Base-by-base conservation (phyloP, 2,113 vertebrate genomes). In the Neopipo cinnamomea region DNA sequence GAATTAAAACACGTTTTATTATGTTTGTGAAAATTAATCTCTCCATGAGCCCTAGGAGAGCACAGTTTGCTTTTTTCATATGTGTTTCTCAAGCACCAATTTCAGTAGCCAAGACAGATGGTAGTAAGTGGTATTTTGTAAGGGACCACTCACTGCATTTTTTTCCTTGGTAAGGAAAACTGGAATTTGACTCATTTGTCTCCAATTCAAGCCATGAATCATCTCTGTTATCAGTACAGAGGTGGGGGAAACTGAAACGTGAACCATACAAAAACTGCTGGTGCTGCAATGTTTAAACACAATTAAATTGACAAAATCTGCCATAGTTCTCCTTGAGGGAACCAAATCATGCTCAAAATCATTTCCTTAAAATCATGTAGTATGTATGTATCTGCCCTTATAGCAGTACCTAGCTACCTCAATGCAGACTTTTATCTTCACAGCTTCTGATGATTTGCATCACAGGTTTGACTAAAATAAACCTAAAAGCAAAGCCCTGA, bases 11-110 rank as follows among this genome's bases (percentile, higher is more conserved):
- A 67, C 15, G 50, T 44, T 77, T 93, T 52, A 49, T 84, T 76
- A 74, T 58, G 16, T 39, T 73, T 46, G 53, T 44, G 50, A 82
- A 93, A 96, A 96, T 91, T 85, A 76, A 94, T 63, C 27, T 71
- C 61, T 89, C 91, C 46, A 49, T 2, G 3, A 92, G 65, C n/a
- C 47, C 21, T 67, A 81, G 88, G 47, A 85, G 42, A 80, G 52
- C 42, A 87, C 14, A 66, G 35, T 65, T 86, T 74, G 46, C 41
- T 92, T 90, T 79, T 58, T 92, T 95, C 52, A 56, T 27, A 66
- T 0, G 8, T 77, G 9, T 84, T 61, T 78, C 65, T 72, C 49
- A 87, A 84, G 55, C 52, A 44, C 24, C 85, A 35, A 88, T 59
- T 90, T 86, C 68, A 94, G 61, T 9, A 86, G 35, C 47, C 75